Percentiles rank a stretch among this genome's conserved stretches.
These are phyloP conservation scores for Anthonomus grandis DNA, from an alignment of 1,140 invertebrate species.

Conservation along the genomic window DNA sequence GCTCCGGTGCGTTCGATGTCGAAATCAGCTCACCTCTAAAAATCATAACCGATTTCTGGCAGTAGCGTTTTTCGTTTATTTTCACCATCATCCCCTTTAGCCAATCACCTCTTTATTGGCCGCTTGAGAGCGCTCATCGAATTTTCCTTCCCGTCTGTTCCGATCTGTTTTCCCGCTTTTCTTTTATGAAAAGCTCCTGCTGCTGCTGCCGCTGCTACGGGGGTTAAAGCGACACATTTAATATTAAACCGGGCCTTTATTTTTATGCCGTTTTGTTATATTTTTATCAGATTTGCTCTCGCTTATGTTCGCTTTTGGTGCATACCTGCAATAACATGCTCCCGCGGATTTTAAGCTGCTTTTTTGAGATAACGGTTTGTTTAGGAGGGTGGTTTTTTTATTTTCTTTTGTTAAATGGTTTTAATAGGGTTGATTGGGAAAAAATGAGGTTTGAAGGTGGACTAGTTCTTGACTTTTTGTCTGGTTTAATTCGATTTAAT, in stretches of 20 bases:
- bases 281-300: conserved; percentile 6
- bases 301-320: too few species aligned
- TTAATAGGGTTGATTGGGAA: too few species aligned
- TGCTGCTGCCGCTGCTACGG: conserved; percentile 11
- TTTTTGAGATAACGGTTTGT: too few species aligned
- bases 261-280: conserved; percentile 17
- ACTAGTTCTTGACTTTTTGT: too few species aligned
- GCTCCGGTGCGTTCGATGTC: too few species aligned
- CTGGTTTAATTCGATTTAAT: too few species aligned
- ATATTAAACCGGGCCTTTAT: conserved; percentile 17
- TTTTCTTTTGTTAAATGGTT: too few species aligned
- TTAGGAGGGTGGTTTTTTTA: too few species aligned
- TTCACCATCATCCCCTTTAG: conserved; percentile 15
- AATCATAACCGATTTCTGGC: conserved; percentile 20
- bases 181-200: conserved; percentile 9
- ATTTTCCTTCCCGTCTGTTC: conserved; percentile 19
- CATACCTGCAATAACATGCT: too few species aligned
- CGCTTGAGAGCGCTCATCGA: conserved; percentile 22
- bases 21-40: background rate
- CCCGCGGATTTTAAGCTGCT: background rate
- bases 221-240: conserved; percentile 17
- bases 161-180: conserved; percentile 19
- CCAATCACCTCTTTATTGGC: conserved; percentile 22
- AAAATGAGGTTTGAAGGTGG: too few species aligned
- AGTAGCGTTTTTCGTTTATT: conserved; percentile 18